phyloP scores from a whole-genome alignment of 2,797 vertebrate genomes.

The Morus bassanus region DNA sequence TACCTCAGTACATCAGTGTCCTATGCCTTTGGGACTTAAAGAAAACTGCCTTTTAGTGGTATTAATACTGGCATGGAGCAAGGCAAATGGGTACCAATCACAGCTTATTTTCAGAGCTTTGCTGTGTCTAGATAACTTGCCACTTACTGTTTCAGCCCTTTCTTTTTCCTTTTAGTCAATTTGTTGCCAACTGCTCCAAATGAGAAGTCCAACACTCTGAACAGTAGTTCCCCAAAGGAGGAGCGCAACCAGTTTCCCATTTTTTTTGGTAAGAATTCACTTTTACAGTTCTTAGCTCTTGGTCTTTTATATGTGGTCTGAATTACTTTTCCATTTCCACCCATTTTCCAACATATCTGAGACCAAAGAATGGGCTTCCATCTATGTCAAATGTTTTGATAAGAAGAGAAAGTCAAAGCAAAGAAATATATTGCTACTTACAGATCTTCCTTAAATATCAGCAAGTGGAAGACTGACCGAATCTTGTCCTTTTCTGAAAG shows the following conservation, averaged over 20 bases:
- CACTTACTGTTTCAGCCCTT: background rate
- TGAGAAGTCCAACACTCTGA: background rate
- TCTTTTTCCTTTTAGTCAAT: slow-evolving; percentile 3
- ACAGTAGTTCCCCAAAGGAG: background rate
- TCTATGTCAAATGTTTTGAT: background rate
- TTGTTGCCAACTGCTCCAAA: background rate
- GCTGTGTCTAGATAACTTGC: background rate
- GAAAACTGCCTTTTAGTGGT: background rate
- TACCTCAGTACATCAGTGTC: background rate
- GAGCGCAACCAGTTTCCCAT: background rate
- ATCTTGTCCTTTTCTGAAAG: background rate
- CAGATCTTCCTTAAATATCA: background rate
- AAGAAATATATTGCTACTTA: background rate
- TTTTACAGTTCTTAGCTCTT: background rate
- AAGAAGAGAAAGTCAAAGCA: background rate
- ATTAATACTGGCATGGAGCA: background rate
- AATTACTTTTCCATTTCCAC: background rate
- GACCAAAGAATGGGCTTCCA: background rate
- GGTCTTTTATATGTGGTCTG: background rate
- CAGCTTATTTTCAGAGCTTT: background rate
- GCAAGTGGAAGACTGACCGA: background rate
- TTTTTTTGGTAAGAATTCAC: slow-evolving; percentile 46
- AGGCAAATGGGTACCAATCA: background rate
- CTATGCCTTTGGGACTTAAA: background rate
- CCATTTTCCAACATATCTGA: background rate